These are phyloP conservation scores for Rhabdophis nuchalis DNA, from an alignment of 2,797 vertebrate species.

Conservation along the genomic window DNA sequence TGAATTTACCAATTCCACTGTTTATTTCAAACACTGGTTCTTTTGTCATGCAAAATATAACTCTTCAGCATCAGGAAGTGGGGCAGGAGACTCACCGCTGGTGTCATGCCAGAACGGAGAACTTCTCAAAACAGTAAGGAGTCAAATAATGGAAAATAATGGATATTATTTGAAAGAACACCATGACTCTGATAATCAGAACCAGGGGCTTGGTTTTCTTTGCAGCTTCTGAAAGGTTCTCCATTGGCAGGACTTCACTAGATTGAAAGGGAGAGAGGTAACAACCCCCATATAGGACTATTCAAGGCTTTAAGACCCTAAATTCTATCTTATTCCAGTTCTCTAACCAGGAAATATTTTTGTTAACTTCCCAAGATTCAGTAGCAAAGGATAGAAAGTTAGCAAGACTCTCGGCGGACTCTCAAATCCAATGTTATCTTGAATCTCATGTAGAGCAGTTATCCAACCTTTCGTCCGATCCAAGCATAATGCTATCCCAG, in stretches of 20 bases:
- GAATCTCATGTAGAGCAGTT: not conserved
- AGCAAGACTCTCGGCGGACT: not conserved
- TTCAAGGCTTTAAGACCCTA: not conserved
- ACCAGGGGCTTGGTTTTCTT: not conserved
- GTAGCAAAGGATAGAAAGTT: not conserved
- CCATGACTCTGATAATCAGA: constrained; percentile 9
- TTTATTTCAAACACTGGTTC: constrained; percentile 11
- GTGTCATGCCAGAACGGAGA: not conserved
- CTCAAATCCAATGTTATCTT: not conserved
- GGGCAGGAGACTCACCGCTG: not conserved
- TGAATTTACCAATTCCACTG: constrained; percentile 4
- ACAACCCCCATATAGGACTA: not conserved
- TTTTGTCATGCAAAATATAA: constrained; percentile 10
- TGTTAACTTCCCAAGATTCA: not conserved
- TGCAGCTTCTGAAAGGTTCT: not conserved
- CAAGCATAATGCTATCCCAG: not conserved
- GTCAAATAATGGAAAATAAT: constrained; percentile 4
- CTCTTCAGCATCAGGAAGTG: constrained; percentile 17
- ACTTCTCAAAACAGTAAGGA: constrained; percentile 8
- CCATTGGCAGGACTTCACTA: not conserved
- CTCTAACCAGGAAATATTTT: not conserved
- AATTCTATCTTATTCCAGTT: not conserved
- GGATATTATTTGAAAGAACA: constrained; percentile 11
- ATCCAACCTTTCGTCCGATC: not conserved
- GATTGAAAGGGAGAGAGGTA: no score